phyloP scores from a whole-genome alignment of 64 coral and sea anemone species.

The Acropora yongei region DNA sequence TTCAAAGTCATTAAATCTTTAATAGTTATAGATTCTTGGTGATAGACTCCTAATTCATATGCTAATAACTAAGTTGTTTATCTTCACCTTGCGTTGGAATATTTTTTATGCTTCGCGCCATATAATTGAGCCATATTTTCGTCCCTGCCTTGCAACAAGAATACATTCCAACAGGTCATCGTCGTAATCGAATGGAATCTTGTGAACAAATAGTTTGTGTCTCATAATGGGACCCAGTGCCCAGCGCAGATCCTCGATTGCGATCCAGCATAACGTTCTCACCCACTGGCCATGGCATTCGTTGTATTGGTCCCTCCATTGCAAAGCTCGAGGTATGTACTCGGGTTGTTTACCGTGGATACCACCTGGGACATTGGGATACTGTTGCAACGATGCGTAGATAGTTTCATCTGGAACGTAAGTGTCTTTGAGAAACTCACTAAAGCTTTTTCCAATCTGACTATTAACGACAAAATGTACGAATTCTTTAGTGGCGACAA shows the following conservation, averaged over 20 bases:
- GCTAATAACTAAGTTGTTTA: too few species aligned
- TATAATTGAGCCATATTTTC: background rate
- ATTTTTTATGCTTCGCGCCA: background rate
- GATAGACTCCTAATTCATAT: too few species aligned
- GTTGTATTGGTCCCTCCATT: background rate
- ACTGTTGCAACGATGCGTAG: slow-evolving; percentile 27
- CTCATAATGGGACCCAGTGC: background rate
- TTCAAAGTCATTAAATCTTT: too few species aligned
- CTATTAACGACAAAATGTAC: slow-evolving; percentile 9
- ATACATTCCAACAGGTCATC: slow-evolving; percentile 18
- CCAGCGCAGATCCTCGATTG: slow-evolving; percentile 16
- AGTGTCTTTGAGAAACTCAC: slow-evolving; percentile 13
- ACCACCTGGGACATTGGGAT: slow-evolving; percentile 16
- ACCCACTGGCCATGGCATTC: background rate
- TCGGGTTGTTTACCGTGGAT: slow-evolving; percentile 11
- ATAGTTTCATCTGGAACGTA: slow-evolving; percentile 41
- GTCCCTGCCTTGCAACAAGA: slow-evolving; percentile 6
- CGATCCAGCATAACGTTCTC: slow-evolving; percentile 16
- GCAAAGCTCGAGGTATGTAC: background rate
- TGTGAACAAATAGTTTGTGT: slow-evolving; percentile 13
- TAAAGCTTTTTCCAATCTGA: slow-evolving; percentile 35
- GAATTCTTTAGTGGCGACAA: slow-evolving; percentile 27
- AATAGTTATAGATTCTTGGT: too few species aligned
- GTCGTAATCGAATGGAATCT: slow-evolving; percentile 33
- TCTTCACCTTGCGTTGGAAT: too few species aligned